Evolutionary conservation across 1,140 invertebrate genomes (phyloP), one percentile per base, ranked within the genome.

Genomic region (Heterodera schachtii): DNA sequence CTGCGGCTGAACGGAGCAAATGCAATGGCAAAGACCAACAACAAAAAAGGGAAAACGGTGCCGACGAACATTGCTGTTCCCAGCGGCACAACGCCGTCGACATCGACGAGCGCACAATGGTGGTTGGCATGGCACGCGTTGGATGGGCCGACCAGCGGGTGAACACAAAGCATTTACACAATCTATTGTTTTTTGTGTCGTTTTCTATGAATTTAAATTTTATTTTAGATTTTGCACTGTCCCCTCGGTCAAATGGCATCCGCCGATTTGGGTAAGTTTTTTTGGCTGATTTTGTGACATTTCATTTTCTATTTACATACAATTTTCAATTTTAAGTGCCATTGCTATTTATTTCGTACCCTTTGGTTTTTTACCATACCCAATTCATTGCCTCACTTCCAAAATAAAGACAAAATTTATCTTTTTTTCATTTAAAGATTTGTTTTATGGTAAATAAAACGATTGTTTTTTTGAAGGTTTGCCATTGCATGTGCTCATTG

Each of bases 401-500:
- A 31, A 31, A 31, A 52, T 11, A 52, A 52, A 7, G 52, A 2
- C 52, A 52, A 52, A 52, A 52, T 52, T 52, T 52, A n/a, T 11
- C 1, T 52, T 52, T 52, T 1, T 52, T 52, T 6, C 16, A 52
- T 52, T 52, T 52, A 9, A 52, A 52, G 31, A 13, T 7, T 52
- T 6, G 49, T 52, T 52, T 16, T 11, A 52, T 0, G 16, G 16
- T n/a, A n/a, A 64, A 19, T 64, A 19, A 13, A 64, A 52, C 8
- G 16, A 52, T 52, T 52, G 3, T 13, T 21, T 2, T 64, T 13
- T 19, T 16, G 11, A 64, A 64, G 97, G 97, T 21, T 90, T 91
- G 44, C 97, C 97, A 41, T 92, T 98, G 67, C 97, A 99, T 91
- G 98, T 95, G 73, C 91, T 99, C 6, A 93, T 99, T 41, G 94